Percentiles rank a stretch among this genome's conserved stretches.
phyloP scores from a whole-genome alignment of 30 jellyfish, hydroid and myxozoan species.

The Turritopsis rubra region DNA sequence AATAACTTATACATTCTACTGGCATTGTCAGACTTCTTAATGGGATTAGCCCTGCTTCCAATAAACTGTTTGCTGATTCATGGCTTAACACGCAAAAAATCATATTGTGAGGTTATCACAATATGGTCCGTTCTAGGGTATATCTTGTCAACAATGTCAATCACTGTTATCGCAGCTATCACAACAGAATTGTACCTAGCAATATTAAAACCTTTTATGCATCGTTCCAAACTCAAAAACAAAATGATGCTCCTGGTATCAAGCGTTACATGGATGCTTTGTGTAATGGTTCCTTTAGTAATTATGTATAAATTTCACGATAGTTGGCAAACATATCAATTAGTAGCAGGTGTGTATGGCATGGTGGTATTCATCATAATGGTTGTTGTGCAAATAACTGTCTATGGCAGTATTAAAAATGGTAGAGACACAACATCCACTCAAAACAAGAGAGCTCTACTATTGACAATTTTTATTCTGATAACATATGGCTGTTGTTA shows the following conservation, averaged over 20 bases:
- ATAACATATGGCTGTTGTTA: constrained; percentile 5
- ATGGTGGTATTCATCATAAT: neutral
- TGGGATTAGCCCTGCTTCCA: neutral
- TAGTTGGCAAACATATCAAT: neutral
- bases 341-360: constrained; percentile 2
- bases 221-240: neutral
- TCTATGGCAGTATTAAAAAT: neutral
- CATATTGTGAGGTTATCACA: neutral
- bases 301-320: neutral
- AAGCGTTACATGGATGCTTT: neutral
- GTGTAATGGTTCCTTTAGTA: neutral
- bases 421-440: neutral
- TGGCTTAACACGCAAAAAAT: neutral
- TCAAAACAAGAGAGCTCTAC: neutral
- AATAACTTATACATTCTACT: neutral
- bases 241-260: neutral
- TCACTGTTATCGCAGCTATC: constrained; percentile 1
- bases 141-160: neutral
- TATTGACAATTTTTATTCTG: neutral
- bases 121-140: neutral
- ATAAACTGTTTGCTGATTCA: constrained; percentile 1
- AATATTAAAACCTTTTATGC: neutral
- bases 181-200: neutral
- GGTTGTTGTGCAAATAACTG: neutral
- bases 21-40: neutral